These are phyloP conservation scores for Forficula auricularia DNA, from an alignment of 1,140 invertebrate genomes.

Conservation along the genomic window DNA sequence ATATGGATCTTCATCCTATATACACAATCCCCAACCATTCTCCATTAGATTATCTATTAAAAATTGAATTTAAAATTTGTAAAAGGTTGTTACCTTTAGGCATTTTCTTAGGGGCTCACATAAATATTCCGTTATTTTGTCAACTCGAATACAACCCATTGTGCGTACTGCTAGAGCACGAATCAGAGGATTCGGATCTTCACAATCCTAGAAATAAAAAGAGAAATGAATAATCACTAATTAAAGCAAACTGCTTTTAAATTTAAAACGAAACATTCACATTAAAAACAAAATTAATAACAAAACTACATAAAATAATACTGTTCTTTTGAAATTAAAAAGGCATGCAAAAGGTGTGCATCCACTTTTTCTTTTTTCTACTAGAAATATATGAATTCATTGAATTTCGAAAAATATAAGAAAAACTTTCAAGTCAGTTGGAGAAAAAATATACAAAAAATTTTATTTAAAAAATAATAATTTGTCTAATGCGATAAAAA, in stretches of 20 bases:
- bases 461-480: conserved; percentile 25
- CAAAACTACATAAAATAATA: conserved; percentile 1
- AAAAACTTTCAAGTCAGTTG: conserved; percentile 1
- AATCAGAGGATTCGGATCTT: conserved; percentile 98
- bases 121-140: conserved; percentile 99
- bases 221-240: background rate
- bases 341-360: too few relatives aligned
- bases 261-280: background rate
- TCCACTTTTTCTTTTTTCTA: too few relatives aligned
- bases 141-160: conserved; percentile 99
- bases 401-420: too few relatives aligned
- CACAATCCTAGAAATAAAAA: conserved; percentile 67
- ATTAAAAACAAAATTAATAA: background rate
- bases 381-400: too few relatives aligned
- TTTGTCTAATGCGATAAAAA: too few relatives aligned
- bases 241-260: conserved; percentile 8
- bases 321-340: too few relatives aligned
- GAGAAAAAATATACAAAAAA: conserved; percentile 9
- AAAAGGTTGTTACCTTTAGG: conserved; percentile 61
- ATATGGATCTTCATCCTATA: conserved; percentile 90
- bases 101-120: conserved; percentile 98
- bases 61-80: too few relatives aligned
- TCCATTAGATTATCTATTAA: too few relatives aligned
- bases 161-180: conserved; percentile 94
- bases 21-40: too few relatives aligned